These are phyloP conservation scores for Sceloporus tristichus DNA, from an alignment of 2,113 vertebrate species.

Conservation along the genomic window DNA sequence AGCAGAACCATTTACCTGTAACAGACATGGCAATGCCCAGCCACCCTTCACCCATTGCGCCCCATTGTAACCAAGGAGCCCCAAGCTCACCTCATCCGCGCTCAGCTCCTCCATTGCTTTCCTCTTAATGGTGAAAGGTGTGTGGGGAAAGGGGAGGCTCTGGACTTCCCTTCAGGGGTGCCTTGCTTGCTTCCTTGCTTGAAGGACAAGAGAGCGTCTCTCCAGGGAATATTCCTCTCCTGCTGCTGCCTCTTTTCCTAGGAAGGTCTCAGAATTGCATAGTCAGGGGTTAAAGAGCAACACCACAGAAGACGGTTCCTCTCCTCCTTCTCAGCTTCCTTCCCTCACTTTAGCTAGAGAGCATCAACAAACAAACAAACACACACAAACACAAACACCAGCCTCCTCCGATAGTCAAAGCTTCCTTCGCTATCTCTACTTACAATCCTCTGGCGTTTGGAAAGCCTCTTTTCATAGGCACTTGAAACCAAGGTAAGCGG, in stretches of 20 bases:
- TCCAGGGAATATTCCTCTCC: constrained; percentile 50
- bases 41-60: constrained; percentile 32
- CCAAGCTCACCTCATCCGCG: constrained; percentile 93
- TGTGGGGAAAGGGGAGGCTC: constrained; percentile 56
- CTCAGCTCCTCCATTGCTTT: constrained; percentile 97
- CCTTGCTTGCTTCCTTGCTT: constrained; percentile 10
- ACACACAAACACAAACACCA: neutral
- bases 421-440: neutral
- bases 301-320: constrained; percentile 57
- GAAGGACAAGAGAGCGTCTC: neutral
- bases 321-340: too few species aligned
- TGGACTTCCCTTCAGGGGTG: constrained; percentile 52
- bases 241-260: constrained; percentile 68
- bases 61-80: neutral
- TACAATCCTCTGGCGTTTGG: too few species aligned
- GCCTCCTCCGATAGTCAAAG: neutral
- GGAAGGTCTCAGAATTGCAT: constrained; percentile 80
- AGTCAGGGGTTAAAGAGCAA: constrained; percentile 69
- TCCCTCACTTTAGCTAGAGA: neutral
- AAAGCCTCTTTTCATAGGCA: neutral
- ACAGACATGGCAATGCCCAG: neutral
- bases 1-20: too few species aligned
- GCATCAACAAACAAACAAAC: neutral
- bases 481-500: neutral
- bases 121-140: constrained; percentile 85